phyloP scores from a whole-genome alignment of 2,113 vertebrate genomes.

The pig (Sus scrofa) region T2T-Sscrofa CM000819.6:116794501-116795000 shows the following conservation, averaged over 20 bases:
- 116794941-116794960: conserved; percentile 30
- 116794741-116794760: not conserved
- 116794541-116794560: not conserved
- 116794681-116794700: not conserved
- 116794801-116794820: not conserved
- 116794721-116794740: not conserved
- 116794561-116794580: not conserved
- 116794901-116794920: conserved; percentile 37
- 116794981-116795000: conserved; percentile 58
- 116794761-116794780: not conserved
- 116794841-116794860: not conserved
- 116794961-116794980: conserved; percentile 13
- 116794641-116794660: not conserved
- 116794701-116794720: not conserved
- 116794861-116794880: not conserved
- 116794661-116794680: not conserved
- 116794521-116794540: not conserved
- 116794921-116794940: not conserved
- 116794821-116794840: conserved; percentile 5
- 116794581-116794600: not conserved
- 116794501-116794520: not conserved
- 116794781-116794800: not conserved
- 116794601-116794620: not conserved
- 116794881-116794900: not conserved
- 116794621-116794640: conserved; percentile 27